Percentiles rank a stretch among this genome's conserved stretches.
Evolutionary conservation across 2,797 vertebrate genomes (phyloP).

Genomic region (Iguana delicatissima): DNA sequence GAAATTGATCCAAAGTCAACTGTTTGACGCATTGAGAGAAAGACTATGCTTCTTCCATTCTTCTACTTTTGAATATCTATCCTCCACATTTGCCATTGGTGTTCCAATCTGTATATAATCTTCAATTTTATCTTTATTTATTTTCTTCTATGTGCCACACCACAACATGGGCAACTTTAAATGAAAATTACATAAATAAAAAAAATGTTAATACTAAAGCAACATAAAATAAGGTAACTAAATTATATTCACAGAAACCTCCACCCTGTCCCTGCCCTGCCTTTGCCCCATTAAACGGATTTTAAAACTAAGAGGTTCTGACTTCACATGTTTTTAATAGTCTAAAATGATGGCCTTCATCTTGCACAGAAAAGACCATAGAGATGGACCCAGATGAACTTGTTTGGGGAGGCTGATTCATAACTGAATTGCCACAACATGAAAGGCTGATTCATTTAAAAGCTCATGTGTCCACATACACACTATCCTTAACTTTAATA

Average conservation of each 20-base stretch:
- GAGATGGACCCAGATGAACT: too few species aligned
- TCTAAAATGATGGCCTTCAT: too few species aligned
- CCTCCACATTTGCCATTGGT: not conserved
- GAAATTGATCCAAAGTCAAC: not conserved
- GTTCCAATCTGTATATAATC: not conserved
- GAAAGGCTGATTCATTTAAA: not conserved
- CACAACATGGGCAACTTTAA: not conserved
- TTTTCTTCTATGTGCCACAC: not conserved
- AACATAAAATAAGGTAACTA: not conserved
- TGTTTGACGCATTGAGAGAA: not conserved
- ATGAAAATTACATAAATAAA: not conserved
- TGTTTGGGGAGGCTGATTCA: too few species aligned
- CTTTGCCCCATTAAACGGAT: too few species aligned
- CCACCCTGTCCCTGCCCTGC: too few species aligned
- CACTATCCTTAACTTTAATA: not conserved
- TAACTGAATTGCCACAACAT: not conserved
- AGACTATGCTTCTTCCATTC: not conserved
- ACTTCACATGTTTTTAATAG: too few species aligned
- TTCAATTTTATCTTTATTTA: not conserved
- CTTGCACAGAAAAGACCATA: too few species aligned
- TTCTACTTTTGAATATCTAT: not conserved
- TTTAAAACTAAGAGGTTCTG: too few species aligned
- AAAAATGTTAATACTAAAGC: not conserved
- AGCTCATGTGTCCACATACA: not conserved
- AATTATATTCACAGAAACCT: not conserved